Base-by-base conservation (phyloP, 2,113 vertebrate genomes). In the Protobothrops flavoviridis region DNA sequence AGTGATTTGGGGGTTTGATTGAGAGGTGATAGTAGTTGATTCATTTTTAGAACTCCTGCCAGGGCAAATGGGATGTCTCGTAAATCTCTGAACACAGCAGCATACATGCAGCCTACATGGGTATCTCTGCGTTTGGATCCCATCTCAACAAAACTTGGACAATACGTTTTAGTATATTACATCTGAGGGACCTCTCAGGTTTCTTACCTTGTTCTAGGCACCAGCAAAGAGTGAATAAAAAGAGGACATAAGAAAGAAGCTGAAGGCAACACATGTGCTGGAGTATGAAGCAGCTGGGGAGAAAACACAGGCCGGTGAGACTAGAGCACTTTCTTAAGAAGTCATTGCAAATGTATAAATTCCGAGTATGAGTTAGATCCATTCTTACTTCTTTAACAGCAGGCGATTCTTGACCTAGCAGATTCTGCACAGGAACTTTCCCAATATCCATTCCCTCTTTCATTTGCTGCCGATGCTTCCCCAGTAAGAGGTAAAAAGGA, bases 191-290 rank as follows among this genome's bases (percentile, higher is more conserved):
- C 24, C 74, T 9, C 87, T 89, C 12, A 0, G 45, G 11, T 15
- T 52, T 94, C 95, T 96, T 96, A 98, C 98, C 98, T 97, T 52
- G 95, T 92, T 45, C 97, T 97, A 48, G 98, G 98, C 94, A 99
- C 96, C 94, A 99, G 97, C 94, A 99, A 85, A 0, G 99, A 99
- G 92, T 98, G 97, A 6, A 99, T 94, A 95, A 99, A 99, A 97
- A 99, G 96, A 55, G 98, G 98, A 92, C 99, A 99, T 26, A 99
- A 98, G 94, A 98, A 98, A n/a, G 99, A 97, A 56, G 99, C 98
- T 0, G 99, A 97, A 0, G 99, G 99, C 87, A 99, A 95, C 24
- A 99, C 98, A 0, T 99, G 99, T n/a, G 99, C 98, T 3, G 99
- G 98, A 20, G 98, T 99, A 95, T 98, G 98, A 95, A 99, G 97